Conservation (phyloP, 2,888 invertebrate species). For the Nasonia oneida region DNA sequence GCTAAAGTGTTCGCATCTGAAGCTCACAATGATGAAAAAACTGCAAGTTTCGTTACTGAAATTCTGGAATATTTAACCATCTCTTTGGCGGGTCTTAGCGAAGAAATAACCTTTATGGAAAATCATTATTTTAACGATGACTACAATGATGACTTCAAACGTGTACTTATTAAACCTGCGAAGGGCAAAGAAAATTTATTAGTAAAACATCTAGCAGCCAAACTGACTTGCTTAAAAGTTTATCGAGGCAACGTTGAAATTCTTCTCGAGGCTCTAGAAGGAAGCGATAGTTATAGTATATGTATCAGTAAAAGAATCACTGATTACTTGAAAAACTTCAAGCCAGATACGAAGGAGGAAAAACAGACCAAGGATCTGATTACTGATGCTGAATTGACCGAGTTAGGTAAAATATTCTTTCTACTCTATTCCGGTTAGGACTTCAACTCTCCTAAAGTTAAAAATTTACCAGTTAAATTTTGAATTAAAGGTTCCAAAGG, state of each 20-base stretch:
- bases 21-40: conserved; percentile 16
- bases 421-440: background rate
- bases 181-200: conserved; percentile 47
- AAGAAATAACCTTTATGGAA: conserved; percentile 58
- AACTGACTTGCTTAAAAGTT: conserved; percentile 53
- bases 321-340: conserved; percentile 59
- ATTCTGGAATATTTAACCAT: conserved; percentile 56
- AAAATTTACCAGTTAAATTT: background rate
- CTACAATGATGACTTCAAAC: conserved; percentile 51
- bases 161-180: conserved; percentile 28
- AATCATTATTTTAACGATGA: conserved; percentile 51
- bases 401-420: conserved; percentile 38
- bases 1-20: conserved; percentile 48
- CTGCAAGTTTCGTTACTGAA: conserved; percentile 15
- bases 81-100: conserved; percentile 37
- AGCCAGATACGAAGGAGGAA: conserved; percentile 58
- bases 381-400: conserved; percentile 53
- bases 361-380: conserved; percentile 58
- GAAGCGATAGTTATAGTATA: conserved; percentile 47
- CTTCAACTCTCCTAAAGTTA: background rate
- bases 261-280: conserved; percentile 52
- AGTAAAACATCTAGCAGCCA: conserved; percentile 55
- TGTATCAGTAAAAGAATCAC: conserved; percentile 45
- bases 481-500: conserved; percentile 48
- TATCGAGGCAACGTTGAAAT: conserved; percentile 52